Evolutionary conservation across 2,113 vertebrate genomes (phyloP).

Genomic region (Sinocyclocheilus maitianheensis): DNA sequence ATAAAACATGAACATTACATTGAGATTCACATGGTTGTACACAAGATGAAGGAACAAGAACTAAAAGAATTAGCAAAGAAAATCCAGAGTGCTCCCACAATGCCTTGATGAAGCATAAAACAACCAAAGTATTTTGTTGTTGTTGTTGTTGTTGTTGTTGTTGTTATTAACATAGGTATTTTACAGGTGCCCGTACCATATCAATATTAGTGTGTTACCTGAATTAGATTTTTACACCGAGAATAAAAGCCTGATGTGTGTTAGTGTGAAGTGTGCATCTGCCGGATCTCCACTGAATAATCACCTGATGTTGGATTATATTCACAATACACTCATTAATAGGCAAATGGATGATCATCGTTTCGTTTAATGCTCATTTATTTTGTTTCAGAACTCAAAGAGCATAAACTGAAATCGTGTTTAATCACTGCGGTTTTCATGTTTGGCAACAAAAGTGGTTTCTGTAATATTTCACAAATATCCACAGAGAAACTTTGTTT

Average conservation of each 20-base stretch:
- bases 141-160: conserved; percentile 74
- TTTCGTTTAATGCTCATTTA: conserved; percentile 26
- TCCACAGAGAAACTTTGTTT: conserved; percentile 72
- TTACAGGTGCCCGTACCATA: conserved; percentile 86
- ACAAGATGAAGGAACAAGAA: conserved; percentile 36
- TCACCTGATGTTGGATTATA: conserved; percentile 58
- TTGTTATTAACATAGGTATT: conserved; percentile 88
- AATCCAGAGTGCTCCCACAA: conserved; percentile 72
- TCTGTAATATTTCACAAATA: conserved; percentile 64
- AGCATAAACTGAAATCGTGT: conserved; percentile 54
- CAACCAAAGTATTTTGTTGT: conserved; percentile 91
- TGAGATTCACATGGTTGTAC: conserved; percentile 84
- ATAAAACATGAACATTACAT: conserved; percentile 83
- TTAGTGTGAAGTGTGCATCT: conserved; percentile 36
- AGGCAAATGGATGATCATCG: neutral
- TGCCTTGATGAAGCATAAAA: conserved; percentile 88
- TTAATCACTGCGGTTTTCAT: conserved; percentile 72
- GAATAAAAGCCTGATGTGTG: conserved; percentile 50
- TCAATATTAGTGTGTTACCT: conserved; percentile 55
- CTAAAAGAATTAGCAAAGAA: conserved; percentile 62
- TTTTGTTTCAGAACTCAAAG: conserved; percentile 12
- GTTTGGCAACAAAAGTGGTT: conserved; percentile 61
- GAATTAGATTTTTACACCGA: conserved; percentile 34
- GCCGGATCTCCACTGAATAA: conserved; percentile 43
- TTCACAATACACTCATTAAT: conserved; percentile 59